Conservation (phyloP, 2,797 vertebrate genomes). For the Lagocephalus sceleratus region DNA sequence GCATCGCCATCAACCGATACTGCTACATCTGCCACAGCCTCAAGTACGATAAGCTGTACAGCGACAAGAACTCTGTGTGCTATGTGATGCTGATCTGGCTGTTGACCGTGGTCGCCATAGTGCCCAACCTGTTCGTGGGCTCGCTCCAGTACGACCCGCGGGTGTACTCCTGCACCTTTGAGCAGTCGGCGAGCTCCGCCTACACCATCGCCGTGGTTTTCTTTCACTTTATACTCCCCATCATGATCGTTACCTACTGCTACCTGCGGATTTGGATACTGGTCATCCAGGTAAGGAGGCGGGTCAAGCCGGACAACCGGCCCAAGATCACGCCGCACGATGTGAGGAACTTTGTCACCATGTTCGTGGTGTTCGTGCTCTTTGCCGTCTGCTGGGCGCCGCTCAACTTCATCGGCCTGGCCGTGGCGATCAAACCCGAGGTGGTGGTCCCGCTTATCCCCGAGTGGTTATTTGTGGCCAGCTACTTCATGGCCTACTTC, state of each 20-base stretch:
- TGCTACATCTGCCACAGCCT: slow-evolving; percentile 98
- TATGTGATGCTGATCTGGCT: slow-evolving; percentile 90
- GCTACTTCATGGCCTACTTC: slow-evolving; percentile 98
- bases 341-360: slow-evolving; percentile 93
- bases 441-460: slow-evolving; percentile 84
- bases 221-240: slow-evolving; percentile 88
- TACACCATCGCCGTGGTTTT: slow-evolving; percentile 94
- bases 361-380: slow-evolving; percentile 97
- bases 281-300: slow-evolving; percentile 80
- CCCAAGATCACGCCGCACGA: slow-evolving; percentile 89
- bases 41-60: slow-evolving; percentile 91
- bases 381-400: slow-evolving; percentile 98
- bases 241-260: slow-evolving; percentile 85
- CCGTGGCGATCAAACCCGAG: slow-evolving; percentile 85
- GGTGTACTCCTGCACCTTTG: slow-evolving; percentile 93
- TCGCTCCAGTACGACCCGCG: slow-evolving; percentile 91
- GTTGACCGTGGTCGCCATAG: slow-evolving; percentile 86
- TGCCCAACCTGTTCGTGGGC: slow-evolving; percentile 90
- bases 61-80: slow-evolving; percentile 88
- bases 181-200: slow-evolving; percentile 85
- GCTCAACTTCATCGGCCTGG: slow-evolving; percentile 93
- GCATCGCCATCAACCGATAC: slow-evolving; percentile 95
- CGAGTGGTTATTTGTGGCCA: slow-evolving; percentile 94
- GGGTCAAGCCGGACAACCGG: slow-evolving; percentile 87
- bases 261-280: slow-evolving; percentile 86